A percentile compares a stretch with the other conserved stretches of the same genome.
phyloP scores from a whole-genome alignment of 2,888 invertebrate species.

The Nomada flava region DNA sequence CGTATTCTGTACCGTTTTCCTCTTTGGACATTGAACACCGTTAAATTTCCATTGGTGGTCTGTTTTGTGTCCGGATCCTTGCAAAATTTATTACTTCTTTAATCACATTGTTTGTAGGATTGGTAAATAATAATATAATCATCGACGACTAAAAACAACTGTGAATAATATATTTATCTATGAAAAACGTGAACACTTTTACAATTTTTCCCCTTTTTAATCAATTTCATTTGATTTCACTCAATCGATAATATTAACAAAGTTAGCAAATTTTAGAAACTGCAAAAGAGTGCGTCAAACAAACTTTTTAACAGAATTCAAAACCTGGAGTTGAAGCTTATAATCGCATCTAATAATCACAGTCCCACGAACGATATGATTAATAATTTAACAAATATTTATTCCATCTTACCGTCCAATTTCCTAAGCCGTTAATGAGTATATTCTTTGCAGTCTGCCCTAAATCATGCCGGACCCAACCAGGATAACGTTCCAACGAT shows the following conservation, averaged over 20 bases:
- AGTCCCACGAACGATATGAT: too few relatives aligned
- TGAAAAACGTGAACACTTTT: too few relatives aligned
- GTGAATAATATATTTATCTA: background rate
- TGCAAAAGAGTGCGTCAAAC: too few relatives aligned
- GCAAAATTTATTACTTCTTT: background rate
- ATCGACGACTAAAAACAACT: background rate
- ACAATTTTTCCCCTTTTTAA: too few relatives aligned
- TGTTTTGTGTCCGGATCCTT: slow-evolving; percentile 27
- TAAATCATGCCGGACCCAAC: slow-evolving; percentile 82
- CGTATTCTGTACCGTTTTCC: slow-evolving; percentile 66
- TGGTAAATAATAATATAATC: too few relatives aligned
- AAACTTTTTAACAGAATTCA: too few relatives aligned
- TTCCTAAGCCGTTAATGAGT: slow-evolving; percentile 79
- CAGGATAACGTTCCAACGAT: slow-evolving; percentile 83
- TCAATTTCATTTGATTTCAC: too few relatives aligned
- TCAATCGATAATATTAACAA: too few relatives aligned
- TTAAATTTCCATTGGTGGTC: slow-evolving; percentile 9
- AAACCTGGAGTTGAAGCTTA: too few relatives aligned
- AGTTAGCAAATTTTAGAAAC: too few relatives aligned
- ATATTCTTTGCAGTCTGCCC: slow-evolving; percentile 80
- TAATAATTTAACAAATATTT: background rate
- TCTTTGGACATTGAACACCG: background rate
- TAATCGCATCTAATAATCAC: too few relatives aligned
- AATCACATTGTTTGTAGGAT: too few relatives aligned
- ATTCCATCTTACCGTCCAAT: slow-evolving; percentile 36